These are phyloP conservation scores for Lota lota DNA, from an alignment of 2,113 vertebrate genomes.

Conservation along the genomic window DNA sequence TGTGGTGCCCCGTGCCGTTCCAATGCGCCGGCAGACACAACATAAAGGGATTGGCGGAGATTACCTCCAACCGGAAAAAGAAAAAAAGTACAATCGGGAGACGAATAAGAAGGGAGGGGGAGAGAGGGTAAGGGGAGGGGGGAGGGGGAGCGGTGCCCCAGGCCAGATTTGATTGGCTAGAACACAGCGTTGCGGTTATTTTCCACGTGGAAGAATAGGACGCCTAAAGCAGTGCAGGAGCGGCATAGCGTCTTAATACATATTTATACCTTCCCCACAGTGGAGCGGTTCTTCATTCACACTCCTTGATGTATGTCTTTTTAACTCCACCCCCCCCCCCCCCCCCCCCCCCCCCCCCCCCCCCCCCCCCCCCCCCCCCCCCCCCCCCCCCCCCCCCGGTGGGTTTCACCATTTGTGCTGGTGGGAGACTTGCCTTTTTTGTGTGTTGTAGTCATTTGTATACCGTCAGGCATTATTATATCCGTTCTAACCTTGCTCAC, in stretches of 20 bases:
- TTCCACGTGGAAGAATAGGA: constrained; percentile 56
- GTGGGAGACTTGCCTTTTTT: constrained; percentile 54
- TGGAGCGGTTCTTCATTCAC: constrained; percentile 59
- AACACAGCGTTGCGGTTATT: constrained; percentile 66
- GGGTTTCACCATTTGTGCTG: constrained; percentile 59
- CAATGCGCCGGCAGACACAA: constrained; percentile 69
- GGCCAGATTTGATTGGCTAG: constrained; percentile 86
- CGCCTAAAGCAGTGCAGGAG: constrained; percentile 41
- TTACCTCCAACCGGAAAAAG: constrained; percentile 65
- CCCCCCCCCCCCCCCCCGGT: constrained; percentile 18
- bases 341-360: too few species aligned
- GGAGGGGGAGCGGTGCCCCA: constrained; percentile 57
- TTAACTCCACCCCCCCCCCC: constrained; percentile 46
- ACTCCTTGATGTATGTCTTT: constrained; percentile 64
- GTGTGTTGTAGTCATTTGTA: not conserved
- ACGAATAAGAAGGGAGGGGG: too few species aligned
- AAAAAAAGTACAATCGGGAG: too few species aligned
- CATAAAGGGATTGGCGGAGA: constrained; percentile 77
- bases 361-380: too few species aligned
- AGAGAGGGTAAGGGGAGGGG: too few species aligned
- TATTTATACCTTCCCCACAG: constrained; percentile 63
- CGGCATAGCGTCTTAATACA: constrained; percentile 57
- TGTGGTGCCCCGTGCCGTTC: constrained; percentile 59
- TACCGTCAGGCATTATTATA: too few species aligned
- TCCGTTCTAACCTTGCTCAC: too few species aligned